Evolutionary conservation across 2,113 vertebrate genomes (phyloP).

Genomic region (Paradisaea rubra): DNA sequence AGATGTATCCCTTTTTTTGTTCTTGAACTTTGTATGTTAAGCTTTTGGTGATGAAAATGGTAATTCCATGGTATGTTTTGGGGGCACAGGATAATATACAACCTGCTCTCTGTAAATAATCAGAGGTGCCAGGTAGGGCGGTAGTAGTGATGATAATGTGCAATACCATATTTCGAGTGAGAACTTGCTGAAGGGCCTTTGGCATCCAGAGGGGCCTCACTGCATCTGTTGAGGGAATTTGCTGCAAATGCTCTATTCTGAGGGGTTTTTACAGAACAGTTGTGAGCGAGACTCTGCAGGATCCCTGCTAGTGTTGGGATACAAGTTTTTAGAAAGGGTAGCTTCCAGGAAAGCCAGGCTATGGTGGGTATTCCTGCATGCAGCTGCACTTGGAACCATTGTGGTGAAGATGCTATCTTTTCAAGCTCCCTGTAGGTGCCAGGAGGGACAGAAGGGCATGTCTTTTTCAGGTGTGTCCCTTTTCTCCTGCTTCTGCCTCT

Average conservation of each 20-base stretch:
- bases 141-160: background rate
- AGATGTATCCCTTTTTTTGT: background rate
- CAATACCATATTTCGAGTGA: background rate
- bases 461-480: background rate
- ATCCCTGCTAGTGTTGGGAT: background rate
- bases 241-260: background rate
- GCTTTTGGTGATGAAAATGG: background rate
- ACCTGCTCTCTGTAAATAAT: background rate
- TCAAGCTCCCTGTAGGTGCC: background rate
- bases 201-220: rapidly evolving
- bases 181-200: background rate
- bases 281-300: background rate
- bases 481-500: background rate
- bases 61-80: background rate
- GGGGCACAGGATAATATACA: background rate
- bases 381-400: background rate
- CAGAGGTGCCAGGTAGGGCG: background rate
- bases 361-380: too few species aligned
- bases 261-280: background rate
- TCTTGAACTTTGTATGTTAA: background rate
- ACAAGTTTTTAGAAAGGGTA: background rate
- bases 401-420: rapidly evolving
- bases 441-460: background rate
- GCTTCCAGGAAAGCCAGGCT: background rate
- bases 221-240: background rate